Conservation (phyloP, 2,797 vertebrate species). For the Sebastes aleutianus region DNA sequence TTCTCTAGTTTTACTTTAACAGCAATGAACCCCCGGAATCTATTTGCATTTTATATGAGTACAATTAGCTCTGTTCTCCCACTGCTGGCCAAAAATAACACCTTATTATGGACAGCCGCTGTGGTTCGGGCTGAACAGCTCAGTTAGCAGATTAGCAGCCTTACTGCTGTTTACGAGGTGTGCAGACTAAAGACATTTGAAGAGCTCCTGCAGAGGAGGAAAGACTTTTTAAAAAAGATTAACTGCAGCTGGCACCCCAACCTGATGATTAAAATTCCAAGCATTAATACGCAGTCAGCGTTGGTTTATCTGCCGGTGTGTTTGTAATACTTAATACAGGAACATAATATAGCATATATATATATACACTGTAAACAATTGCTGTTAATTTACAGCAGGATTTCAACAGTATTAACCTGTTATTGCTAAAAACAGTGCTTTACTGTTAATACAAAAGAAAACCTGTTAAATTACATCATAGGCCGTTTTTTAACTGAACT, state of each 20-base stretch:
- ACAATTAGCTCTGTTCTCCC: slow-evolving; percentile 17
- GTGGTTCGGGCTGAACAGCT: slow-evolving; percentile 17
- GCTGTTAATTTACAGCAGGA: too few species aligned
- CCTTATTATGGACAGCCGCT: slow-evolving; percentile 23
- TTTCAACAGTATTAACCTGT: too few species aligned
- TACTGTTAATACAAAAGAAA: too few species aligned
- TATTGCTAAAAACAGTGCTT: too few species aligned
- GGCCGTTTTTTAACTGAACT: too few species aligned
- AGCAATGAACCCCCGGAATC: background rate
- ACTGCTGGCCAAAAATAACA: slow-evolving; percentile 19
- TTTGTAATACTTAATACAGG: background rate
- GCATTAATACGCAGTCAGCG: background rate
- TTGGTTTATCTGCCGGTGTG: background rate
- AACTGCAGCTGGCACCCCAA: slow-evolving; percentile 8
- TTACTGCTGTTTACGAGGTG: slow-evolving; percentile 23
- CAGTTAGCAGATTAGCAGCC: slow-evolving; percentile 40
- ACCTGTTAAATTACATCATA: too few species aligned
- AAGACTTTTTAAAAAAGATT: background rate
- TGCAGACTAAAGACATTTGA: slow-evolving; percentile 21
- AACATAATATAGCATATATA: background rate
- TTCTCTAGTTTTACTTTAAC: slow-evolving; percentile 5
- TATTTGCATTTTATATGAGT: slow-evolving; percentile 40
- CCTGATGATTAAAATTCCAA: background rate
- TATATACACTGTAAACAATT: too few species aligned
- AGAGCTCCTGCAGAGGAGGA: background rate